Conservation (phyloP, 2,113 vertebrate genomes). For the Cervus canadensis region DNA sequence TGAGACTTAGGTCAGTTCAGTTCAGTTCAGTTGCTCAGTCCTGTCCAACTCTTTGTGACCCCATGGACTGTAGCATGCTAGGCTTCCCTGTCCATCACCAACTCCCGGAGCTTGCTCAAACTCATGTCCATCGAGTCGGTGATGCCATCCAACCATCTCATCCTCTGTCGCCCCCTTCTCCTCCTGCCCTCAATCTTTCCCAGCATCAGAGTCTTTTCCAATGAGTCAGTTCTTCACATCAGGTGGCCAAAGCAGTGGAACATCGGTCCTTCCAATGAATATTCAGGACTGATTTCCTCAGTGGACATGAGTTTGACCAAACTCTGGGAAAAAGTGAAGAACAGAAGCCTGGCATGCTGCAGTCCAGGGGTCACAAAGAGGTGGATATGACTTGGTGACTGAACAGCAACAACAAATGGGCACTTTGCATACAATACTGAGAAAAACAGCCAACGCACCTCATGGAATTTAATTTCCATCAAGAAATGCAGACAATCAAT, state of each 20-base stretch:
- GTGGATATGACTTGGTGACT: background rate
- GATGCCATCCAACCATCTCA: background rate
- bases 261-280: background rate
- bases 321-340: background rate
- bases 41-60: background rate
- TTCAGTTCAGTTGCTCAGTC: background rate
- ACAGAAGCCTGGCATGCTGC: background rate
- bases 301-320: background rate
- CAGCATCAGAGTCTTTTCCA: background rate
- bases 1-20: background rate
- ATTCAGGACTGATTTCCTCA: background rate
- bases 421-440: background rate
- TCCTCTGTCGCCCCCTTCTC: background rate
- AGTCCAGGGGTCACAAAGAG: background rate
- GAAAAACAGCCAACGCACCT: background rate
- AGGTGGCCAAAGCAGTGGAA: background rate
- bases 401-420: background rate
- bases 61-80: accelerated
- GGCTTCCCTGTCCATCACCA: background rate
- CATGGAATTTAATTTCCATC: background rate
- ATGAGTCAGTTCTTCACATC: background rate
- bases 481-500: background rate
- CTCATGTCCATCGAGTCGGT: background rate
- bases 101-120: background rate
- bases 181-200: background rate